These are phyloP conservation scores for Hydractinia symbiolongicarpus DNA, from an alignment of 30 jellyfish, hydroid and myxozoan species.

Conservation along the genomic window DNA sequence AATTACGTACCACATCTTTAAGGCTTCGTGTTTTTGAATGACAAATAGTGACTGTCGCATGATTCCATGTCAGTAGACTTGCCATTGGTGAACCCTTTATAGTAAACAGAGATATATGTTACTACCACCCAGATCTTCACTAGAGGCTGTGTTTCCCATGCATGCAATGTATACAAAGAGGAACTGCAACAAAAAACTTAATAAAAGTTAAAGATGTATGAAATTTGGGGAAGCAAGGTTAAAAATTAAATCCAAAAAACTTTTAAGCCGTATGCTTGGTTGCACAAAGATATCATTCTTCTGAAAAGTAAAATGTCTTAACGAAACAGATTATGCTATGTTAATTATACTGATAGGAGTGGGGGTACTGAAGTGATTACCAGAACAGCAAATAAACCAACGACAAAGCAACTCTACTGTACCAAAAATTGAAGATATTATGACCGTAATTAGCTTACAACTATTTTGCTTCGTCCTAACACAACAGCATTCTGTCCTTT, in stretches of 20 bases:
- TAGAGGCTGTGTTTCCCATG: not conserved
- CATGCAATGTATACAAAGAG: not conserved
- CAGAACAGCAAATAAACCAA: no score
- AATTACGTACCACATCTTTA: conserved; percentile 52
- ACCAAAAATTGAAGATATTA: no score
- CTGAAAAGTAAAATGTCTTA: no score
- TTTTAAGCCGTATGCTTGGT: no score
- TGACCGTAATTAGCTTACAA: conserved; percentile 36
- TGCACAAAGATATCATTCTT: no score
- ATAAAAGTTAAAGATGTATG: not conserved
- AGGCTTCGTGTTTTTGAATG: conserved; percentile 80
- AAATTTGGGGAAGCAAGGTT: not conserved
- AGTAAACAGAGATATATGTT: not conserved
- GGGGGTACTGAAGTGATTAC: no score
- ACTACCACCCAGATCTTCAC: not conserved
- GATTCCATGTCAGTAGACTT: conserved; percentile 78
- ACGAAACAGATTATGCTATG: no score
- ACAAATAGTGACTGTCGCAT: conserved; percentile 95
- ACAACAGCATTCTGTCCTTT: conserved; percentile 93
- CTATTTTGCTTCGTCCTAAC: conserved; percentile 92
- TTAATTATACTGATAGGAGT: no score
- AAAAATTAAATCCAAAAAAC: no score
- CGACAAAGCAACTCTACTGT: no score
- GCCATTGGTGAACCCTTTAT: conserved; percentile 97
- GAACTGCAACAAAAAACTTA: not conserved